Conservation (phyloP, 1,140 invertebrate species). For the Rhizoglyphus robini region DNA sequence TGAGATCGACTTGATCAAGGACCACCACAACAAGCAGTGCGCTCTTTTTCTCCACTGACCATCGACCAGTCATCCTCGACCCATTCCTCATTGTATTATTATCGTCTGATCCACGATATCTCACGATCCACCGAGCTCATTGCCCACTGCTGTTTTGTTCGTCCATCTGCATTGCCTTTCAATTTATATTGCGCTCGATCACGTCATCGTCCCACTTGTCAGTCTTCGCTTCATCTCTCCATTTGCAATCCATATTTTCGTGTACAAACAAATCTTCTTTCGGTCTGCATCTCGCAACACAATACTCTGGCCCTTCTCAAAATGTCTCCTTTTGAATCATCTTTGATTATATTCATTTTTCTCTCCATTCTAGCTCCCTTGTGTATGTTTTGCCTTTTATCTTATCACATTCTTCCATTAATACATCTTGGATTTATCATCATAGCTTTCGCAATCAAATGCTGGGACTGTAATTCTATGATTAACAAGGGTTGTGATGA, state of each 20-base stretch:
- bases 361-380: background rate
- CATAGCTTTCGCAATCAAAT: constrained; percentile 43
- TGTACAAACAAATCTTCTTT: background rate
- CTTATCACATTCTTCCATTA: background rate
- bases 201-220: background rate
- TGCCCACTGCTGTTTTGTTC: background rate
- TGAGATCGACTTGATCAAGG: background rate
- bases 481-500: constrained; percentile 70
- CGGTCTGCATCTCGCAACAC: background rate
- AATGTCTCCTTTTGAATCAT: background rate
- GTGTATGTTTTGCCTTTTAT: background rate
- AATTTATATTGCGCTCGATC: background rate
- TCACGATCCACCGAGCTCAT: background rate
- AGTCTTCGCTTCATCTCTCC: background rate
- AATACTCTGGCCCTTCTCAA: background rate
- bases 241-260: background rate
- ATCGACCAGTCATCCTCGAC: background rate
- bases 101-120: background rate
- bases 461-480: constrained; percentile 70
- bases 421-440: background rate
- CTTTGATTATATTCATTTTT: background rate
- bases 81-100: background rate
- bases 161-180: background rate
- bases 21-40: background rate
- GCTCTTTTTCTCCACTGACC: background rate